Evolutionary conservation across 2,888 invertebrate species (phyloP).

Genomic region (Thymelicus lineola): DNA sequence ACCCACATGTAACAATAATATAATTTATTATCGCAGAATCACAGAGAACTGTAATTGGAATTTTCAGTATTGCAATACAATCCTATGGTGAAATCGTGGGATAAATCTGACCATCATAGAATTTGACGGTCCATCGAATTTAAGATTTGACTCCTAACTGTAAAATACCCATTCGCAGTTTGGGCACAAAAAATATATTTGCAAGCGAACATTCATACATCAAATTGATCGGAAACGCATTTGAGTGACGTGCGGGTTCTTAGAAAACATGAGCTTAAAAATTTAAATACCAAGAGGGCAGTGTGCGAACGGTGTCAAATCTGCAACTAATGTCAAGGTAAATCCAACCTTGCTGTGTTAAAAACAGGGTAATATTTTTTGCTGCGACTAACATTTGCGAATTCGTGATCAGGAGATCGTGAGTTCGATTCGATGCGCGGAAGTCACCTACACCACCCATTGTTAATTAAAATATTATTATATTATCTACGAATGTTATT

Average conservation of each 20-base stretch:
- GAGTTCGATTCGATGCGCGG: constrained; percentile 49
- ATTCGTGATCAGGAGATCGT: constrained; percentile 50
- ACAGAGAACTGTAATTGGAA: background rate
- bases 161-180: constrained; percentile 22
- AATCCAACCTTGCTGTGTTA: constrained; percentile 31
- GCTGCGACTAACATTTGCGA: constrained; percentile 41
- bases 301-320: constrained; percentile 41
- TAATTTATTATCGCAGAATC: too few species aligned
- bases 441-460: constrained; percentile 48
- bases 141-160: background rate
- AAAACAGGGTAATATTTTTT: constrained; percentile 38
- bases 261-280: constrained; percentile 42
- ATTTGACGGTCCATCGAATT: background rate
- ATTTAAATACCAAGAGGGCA: constrained; percentile 46
- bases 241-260: constrained; percentile 44
- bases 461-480: constrained; percentile 45
- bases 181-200: constrained; percentile 17
- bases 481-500: constrained; percentile 38
- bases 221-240: constrained; percentile 32
- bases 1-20: too few species aligned
- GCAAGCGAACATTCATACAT: constrained; percentile 27
- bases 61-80: background rate
- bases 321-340: constrained; percentile 31
- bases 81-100: background rate
- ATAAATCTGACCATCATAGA: background rate